Base-by-base conservation (phyloP, 2,888 invertebrate genomes). In the Scaptomyza parva region DNA sequence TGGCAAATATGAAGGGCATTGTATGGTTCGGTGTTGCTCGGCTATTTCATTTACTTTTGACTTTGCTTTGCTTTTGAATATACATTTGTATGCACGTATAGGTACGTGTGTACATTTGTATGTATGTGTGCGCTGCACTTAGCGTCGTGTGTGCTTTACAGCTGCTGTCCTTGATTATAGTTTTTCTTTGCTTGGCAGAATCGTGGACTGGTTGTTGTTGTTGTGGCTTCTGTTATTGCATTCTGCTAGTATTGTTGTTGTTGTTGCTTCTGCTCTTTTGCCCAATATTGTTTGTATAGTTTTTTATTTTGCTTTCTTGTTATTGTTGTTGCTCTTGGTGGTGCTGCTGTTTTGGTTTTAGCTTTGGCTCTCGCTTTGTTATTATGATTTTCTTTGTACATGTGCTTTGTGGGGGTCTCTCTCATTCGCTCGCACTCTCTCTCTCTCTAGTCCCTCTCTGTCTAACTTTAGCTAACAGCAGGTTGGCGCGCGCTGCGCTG, bases 341-440 rank as follows among this genome's bases (percentile, higher is more conserved):
- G 35, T 62, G 37, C 55, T 75, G 54, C 39, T 62, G 48, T 62
- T 45, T 62, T 57, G 43, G 53, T 9, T 69, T 70, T 74, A 47
- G 62, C 45, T 68, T 67, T 85, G 61, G 58, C 80, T 73, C 64
- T 82, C 69, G 79, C 82, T 78, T 85, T 83, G 74, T 82, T 81
- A 80, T 86, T 86, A 80, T 86, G 73, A 64, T 82, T 76, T 79
- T 74, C 72, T 78, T 82, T 82, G 70, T 77, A 72, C 82, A 71
- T 73, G 64, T 85, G 85, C 73, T 76, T 76, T 63, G 69, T 64
- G 57, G 59, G 55, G 51, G 54, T 33, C 60, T 43, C 76, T 76
- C 58, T 45, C 44, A 9, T 3, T 37, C 37, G n/a, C 12, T 18
- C 51, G 33, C 33, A n/a, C 45, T 50, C 30, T 30, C 30, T 18